Conservation (phyloP, 2,113 vertebrate species). For the Trichechus manatus region DNA sequence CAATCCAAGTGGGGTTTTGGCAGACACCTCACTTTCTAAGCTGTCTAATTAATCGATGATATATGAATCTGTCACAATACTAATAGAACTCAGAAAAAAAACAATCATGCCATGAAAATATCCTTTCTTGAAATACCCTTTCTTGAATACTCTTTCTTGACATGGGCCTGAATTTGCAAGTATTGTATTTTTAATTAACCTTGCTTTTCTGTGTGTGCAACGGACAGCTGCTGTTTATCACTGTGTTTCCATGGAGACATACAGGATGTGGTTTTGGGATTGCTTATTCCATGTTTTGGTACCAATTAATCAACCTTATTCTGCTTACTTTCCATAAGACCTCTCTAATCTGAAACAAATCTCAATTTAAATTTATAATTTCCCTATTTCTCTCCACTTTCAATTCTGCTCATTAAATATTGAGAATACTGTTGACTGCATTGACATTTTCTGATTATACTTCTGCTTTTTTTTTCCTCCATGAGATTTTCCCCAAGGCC, state of each 20-base stretch:
- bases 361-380: background rate
- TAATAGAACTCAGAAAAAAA: background rate
- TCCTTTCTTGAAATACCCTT: background rate
- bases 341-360: background rate
- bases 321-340: background rate
- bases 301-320: background rate
- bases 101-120: background rate
- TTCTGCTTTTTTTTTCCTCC: background rate
- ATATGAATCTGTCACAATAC: background rate
- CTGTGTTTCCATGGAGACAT: background rate
- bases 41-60: conserved; percentile 1
- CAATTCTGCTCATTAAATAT: background rate
- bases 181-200: background rate
- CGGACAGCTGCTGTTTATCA: background rate
- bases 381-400: background rate
- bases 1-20: background rate
- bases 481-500: background rate
- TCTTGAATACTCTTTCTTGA: background rate
- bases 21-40: background rate
- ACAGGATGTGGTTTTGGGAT: background rate
- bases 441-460: background rate
- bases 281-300: background rate
- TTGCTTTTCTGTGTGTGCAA: background rate
- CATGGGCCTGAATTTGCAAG: background rate
- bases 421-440: background rate